These are phyloP conservation scores for Drosophila setosimentum DNA, from an alignment of 2,888 invertebrate species.

Conservation along the genomic window DNA sequence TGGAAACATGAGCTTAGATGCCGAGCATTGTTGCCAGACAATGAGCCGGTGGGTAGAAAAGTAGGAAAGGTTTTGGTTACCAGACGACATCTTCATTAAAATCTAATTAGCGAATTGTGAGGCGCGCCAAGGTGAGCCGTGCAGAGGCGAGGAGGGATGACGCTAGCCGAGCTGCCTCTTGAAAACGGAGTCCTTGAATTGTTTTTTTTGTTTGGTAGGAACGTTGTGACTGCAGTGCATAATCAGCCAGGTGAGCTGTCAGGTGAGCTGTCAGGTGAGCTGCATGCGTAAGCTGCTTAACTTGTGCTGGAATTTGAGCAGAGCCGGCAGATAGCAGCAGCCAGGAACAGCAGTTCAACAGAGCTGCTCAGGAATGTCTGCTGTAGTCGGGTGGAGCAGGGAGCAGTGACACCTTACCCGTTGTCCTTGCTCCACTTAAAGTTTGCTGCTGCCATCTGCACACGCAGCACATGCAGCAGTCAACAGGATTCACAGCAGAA, in stretches of 20 bases:
- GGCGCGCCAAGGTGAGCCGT: conserved; percentile 4
- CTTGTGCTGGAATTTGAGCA: conserved; percentile 69
- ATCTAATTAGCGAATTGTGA: conserved; percentile 83
- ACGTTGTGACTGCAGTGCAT: conserved; percentile 22
- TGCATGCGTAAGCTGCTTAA: conserved; percentile 74
- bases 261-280: conserved; percentile 20
- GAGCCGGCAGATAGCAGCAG: not conserved
- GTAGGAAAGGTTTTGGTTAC: conserved; percentile 24
- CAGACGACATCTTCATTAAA: conserved; percentile 83
- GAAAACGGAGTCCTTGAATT: conserved; percentile 45
- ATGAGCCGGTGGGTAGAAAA: not conserved
- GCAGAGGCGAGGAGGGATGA: not conserved
- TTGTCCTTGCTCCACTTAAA: conserved; percentile 82
- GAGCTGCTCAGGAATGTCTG: conserved; percentile 58
- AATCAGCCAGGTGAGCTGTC: conserved; percentile 43
- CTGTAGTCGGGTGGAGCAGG: conserved; percentile 7
- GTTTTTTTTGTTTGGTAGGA: conserved; percentile 16
- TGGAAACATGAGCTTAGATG: conserved; percentile 67
- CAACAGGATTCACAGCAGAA: conserved; percentile 64
- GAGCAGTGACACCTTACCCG: conserved; percentile 41
- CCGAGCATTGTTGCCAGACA: conserved; percentile 59
- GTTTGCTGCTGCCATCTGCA: conserved; percentile 45
- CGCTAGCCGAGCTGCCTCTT: conserved; percentile 8
- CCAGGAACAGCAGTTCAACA: conserved; percentile 22
- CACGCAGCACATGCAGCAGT: conserved; percentile 26